Evolutionary conservation across 2,797 vertebrate species (phyloP).

Genomic region (Ataeniobius toweri): DNA sequence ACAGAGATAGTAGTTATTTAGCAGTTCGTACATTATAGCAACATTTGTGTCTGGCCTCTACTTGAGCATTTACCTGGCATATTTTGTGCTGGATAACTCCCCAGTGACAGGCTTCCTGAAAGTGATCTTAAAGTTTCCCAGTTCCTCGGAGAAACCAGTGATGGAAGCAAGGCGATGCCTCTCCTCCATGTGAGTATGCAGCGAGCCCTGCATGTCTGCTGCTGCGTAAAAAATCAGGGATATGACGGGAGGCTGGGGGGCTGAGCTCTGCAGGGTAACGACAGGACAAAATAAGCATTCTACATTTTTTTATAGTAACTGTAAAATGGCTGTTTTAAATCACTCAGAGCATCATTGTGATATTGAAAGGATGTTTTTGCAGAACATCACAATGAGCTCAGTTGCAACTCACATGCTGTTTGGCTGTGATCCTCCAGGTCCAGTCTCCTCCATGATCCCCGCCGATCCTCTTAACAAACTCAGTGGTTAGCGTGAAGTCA

Average conservation of each 20-base stretch:
- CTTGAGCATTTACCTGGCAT: slow-evolving; percentile 83
- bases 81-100: slow-evolving; percentile 73
- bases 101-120: slow-evolving; percentile 84
- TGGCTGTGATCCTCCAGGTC: slow-evolving; percentile 92
- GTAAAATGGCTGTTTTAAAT: not conserved
- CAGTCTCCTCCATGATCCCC: slow-evolving; percentile 94
- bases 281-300: not conserved
- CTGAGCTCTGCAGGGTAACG: slow-evolving; percentile 66
- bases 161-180: slow-evolving; percentile 83
- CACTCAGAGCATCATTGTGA: slow-evolving; percentile 6
- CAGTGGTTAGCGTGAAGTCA: slow-evolving; percentile 85
- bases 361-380: not conserved
- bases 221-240: slow-evolving; percentile 94
- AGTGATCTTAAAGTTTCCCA: slow-evolving; percentile 89
- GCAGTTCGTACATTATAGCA: not conserved
- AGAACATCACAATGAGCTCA: not conserved
- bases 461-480: slow-evolving; percentile 90
- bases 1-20: not conserved
- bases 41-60: not conserved
- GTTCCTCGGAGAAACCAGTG: slow-evolving; percentile 86
- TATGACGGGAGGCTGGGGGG: slow-evolving; percentile 77
- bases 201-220: slow-evolving; percentile 86
- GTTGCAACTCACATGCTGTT: slow-evolving; percentile 81
- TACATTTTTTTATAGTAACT: not conserved
- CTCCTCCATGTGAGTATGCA: slow-evolving; percentile 82